These are phyloP conservation scores for Drosophila baimaii DNA, from an alignment of 1,140 invertebrate species.

Conservation along the genomic window DNA sequence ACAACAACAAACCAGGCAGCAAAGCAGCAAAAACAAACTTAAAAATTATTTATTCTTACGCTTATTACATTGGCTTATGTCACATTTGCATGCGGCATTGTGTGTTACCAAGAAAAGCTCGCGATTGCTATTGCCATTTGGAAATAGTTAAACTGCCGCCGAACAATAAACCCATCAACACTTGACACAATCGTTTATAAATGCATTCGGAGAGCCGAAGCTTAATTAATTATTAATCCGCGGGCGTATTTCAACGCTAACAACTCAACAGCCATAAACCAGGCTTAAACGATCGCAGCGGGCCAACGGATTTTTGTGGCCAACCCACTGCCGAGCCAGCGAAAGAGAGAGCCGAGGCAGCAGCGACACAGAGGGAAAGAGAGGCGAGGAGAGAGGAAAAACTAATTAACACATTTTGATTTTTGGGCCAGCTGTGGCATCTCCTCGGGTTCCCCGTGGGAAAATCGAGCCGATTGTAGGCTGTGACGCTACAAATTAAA, in stretches of 20 bases:
- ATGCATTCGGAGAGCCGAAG: constrained; percentile 68
- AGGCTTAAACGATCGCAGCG: constrained; percentile 45
- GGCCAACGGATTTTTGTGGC: constrained; percentile 17
- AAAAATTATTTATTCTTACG: constrained; percentile 80
- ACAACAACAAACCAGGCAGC: background rate
- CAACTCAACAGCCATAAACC: constrained; percentile 47
- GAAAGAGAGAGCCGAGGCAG: constrained; percentile 6
- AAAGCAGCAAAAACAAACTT: constrained; percentile 15
- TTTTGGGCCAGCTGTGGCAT: constrained; percentile 48
- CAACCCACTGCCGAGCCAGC: constrained; percentile 12
- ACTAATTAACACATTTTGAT: constrained; percentile 77
- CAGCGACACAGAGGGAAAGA: background rate
- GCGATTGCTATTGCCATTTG: constrained; percentile 49
- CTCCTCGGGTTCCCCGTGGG: constrained; percentile 55
- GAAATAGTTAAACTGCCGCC: constrained; percentile 30
- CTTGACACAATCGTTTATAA: constrained; percentile 80
- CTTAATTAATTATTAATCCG: constrained; percentile 80
- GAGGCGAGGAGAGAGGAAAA: constrained; percentile 18
- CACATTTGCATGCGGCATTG: constrained; percentile 67
- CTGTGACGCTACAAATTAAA: constrained; percentile 80
- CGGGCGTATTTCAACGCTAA: constrained; percentile 71
- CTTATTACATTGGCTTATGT: constrained; percentile 73
- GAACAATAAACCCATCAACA: constrained; percentile 78
- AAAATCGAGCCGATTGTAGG: constrained; percentile 62
- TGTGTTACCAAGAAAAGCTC: constrained; percentile 45